These are phyloP conservation scores for Dipodomys spectabilis DNA, from an alignment of 2,113 vertebrate species.

Conservation along the genomic window DNA sequence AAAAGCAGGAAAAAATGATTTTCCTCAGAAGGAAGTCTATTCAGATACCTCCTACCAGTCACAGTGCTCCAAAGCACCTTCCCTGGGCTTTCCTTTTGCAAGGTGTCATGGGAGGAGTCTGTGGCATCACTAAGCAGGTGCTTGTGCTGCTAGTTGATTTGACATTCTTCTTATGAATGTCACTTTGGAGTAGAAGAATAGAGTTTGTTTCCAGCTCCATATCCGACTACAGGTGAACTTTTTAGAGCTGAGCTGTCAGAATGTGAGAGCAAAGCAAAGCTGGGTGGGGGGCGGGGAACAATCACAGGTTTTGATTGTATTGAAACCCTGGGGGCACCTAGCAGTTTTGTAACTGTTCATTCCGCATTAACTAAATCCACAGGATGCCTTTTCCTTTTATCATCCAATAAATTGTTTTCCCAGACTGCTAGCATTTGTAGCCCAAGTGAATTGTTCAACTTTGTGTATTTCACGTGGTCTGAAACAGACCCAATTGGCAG, in stretches of 20 bases:
- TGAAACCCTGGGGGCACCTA: neutral
- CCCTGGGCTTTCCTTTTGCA: accelerated
- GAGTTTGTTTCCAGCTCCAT: conserved; percentile 44
- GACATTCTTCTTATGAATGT: conserved; percentile 28
- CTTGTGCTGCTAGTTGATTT: neutral
- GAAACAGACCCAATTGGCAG: neutral
- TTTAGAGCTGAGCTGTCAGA: conserved; percentile 42
- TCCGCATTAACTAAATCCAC: conserved; percentile 51
- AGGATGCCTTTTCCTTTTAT: conserved; percentile 39
- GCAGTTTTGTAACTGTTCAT: conserved; percentile 24
- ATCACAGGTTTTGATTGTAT: conserved; percentile 48
- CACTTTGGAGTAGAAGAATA: neutral
- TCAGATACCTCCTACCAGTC: neutral
- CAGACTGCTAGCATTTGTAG: conserved; percentile 24
- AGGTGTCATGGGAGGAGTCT: neutral
- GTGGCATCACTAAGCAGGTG: neutral
- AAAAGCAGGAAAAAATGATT: conserved; percentile 45
- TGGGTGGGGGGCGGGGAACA: neutral
- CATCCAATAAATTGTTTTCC: conserved; percentile 41
- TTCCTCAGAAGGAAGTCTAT: conserved; percentile 48
- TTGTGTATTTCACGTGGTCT: conserved; percentile 1
- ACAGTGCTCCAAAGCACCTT: neutral
- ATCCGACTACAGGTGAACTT: conserved; percentile 38
- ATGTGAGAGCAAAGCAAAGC: conserved; percentile 39
- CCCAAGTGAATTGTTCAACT: conserved; percentile 29